Evolutionary conservation across 2,797 vertebrate genomes (phyloP).

Genomic region (Pristis pectinata): DNA sequence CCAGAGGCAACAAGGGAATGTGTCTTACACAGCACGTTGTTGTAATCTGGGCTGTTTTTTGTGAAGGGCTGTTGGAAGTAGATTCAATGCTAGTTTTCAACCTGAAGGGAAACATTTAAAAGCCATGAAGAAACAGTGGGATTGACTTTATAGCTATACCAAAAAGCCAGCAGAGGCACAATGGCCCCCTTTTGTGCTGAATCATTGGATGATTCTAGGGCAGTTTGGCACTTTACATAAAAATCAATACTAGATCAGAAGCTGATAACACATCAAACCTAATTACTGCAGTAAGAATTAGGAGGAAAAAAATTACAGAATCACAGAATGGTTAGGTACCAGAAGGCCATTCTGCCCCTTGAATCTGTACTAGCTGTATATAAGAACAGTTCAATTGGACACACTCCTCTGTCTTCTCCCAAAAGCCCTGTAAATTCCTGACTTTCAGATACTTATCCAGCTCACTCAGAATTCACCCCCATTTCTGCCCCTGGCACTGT

Average conservation of each 20-base stretch:
- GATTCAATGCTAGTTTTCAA: neutral
- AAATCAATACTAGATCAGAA: neutral
- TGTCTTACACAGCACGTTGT: neutral
- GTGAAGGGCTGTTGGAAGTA: neutral
- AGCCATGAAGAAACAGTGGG: neutral
- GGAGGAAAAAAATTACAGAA: too few species aligned
- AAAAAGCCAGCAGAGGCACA: neutral
- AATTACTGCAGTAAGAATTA: neutral
- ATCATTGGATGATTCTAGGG: neutral
- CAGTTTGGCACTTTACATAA: neutral
- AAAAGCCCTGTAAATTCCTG: too few species aligned
- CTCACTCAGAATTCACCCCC: too few species aligned
- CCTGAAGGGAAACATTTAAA: neutral
- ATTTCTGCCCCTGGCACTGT: too few species aligned
- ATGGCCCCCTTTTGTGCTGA: neutral
- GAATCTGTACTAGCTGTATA: too few species aligned
- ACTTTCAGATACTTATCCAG: too few species aligned
- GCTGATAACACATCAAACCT: neutral
- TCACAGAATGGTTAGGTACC: too few species aligned
- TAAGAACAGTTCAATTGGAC: too few species aligned
- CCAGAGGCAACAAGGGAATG: neutral
- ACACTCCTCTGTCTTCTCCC: too few species aligned
- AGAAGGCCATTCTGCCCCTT: too few species aligned
- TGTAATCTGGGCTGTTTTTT: neutral
- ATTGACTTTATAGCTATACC: neutral